A percentile compares a stretch with the other conserved stretches of the same genome.
These are phyloP conservation scores for Planiliza haematocheilus DNA, from an alignment of 2,113 vertebrate species.

Conservation along the genomic window DNA sequence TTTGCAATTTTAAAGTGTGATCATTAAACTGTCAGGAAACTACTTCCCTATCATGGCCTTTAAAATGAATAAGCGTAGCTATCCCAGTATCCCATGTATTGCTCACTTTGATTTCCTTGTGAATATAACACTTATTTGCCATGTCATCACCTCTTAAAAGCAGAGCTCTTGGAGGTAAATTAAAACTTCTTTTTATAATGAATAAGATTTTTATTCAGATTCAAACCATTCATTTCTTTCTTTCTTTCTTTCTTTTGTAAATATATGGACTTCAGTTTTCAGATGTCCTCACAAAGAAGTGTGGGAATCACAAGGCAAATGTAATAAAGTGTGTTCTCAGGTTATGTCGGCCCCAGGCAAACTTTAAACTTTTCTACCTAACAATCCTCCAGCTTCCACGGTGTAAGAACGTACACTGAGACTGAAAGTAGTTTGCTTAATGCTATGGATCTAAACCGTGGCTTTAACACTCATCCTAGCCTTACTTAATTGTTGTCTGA, in stretches of 20 bases:
- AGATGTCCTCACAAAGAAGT: conserved; percentile 1
- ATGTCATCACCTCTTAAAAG: not conserved
- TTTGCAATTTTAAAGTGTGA: not conserved
- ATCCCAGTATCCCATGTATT: too few species aligned
- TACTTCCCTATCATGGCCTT: not conserved
- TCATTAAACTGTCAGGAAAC: not conserved
- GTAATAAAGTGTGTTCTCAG: conserved; percentile 18
- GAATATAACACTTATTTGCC: conserved; percentile 9
- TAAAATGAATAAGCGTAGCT: not conserved
- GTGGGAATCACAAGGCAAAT: conserved; percentile 36
- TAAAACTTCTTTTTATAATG: conserved; percentile 8
- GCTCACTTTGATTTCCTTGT: conserved; percentile 16
- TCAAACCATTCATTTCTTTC: conserved; percentile 38
- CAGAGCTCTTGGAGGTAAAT: conserved; percentile 22
- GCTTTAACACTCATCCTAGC: not conserved
- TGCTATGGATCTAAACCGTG: conserved; percentile 1
- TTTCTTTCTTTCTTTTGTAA: too few species aligned
- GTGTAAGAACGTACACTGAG: conserved; percentile 7
- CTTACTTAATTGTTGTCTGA: conserved; percentile 4
- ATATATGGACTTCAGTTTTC: conserved; percentile 16
- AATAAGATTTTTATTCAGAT: conserved; percentile 35
- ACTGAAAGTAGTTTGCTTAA: not conserved
- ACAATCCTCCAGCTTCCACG: conserved; percentile 6
- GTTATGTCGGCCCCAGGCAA: conserved; percentile 34
- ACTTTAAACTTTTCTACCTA: conserved; percentile 28